Evolutionary conservation across 1,140 invertebrate genomes (phyloP), one percentile per base, ranked within the genome.

Genomic region (Akabosia matsudoensis): DNA sequence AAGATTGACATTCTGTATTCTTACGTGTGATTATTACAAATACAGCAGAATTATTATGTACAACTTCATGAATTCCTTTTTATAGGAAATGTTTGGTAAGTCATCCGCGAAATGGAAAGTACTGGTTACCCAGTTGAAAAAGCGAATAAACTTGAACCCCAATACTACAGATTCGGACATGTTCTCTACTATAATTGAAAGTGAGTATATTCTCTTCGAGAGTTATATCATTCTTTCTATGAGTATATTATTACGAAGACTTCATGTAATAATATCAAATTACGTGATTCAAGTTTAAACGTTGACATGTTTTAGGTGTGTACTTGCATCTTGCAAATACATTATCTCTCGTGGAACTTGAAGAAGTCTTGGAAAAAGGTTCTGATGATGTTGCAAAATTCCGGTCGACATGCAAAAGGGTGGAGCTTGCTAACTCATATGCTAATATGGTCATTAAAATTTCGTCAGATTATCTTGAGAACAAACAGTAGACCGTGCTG

Each of bases 291-390:
- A n/a, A n/a, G n/a, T 72, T 16, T 72, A 72, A 28, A 70, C 10
- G 4, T 33, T 33, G 4, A 26, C 2, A 37, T 67, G 18, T 51
- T 51, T 2, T 31, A 81, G 79, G 76, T 72, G 79, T 79, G 18
- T 81, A 81, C 71, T 74, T 81, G 22, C 77, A 81, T 74, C 74
- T 81, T 33, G 79, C 79, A 18, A 81, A 81, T 56, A 79, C 70
- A 24, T 52, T 81, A 51, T 75, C 56, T 31, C 74, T 76, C 1
- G 31, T 56, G 16, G 77, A 79, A 37, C 61, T 81, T 34, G 79
- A 81, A 70, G 76, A 79, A 72, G 78, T 81, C 22, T 74, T 81
- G 16, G 79, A 81, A n/a, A 81, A 81, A 70, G 76, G 70, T 14
- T 64, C 71, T 37, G 77, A 80, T n/a, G 45, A 74, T n/a, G 74